These are phyloP conservation scores for Macrotus californicus DNA, from an alignment of 2,113 vertebrate species.

Conservation along the genomic window DNA sequence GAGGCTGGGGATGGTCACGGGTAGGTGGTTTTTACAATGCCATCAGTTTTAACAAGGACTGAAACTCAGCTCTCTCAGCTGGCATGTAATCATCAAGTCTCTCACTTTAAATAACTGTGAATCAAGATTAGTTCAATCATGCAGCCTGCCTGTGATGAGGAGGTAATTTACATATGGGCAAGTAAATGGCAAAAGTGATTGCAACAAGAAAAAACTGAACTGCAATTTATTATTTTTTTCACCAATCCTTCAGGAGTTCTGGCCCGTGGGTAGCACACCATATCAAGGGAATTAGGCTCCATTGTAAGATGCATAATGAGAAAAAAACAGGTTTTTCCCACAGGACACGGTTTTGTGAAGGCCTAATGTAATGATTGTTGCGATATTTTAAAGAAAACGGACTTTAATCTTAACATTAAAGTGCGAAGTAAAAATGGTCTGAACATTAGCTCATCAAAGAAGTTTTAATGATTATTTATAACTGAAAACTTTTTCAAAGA, in stretches of 20 bases:
- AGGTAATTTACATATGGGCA: constrained; percentile 47
- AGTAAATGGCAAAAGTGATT: constrained; percentile 42
- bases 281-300: background rate
- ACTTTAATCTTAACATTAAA: constrained; percentile 31
- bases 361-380: background rate
- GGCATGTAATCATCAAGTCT: background rate
- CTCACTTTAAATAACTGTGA: constrained; percentile 23
- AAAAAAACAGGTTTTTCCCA: constrained; percentile 18
- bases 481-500: constrained; percentile 1
- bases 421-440: background rate
- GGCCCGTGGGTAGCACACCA: background rate
- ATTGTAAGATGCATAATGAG: background rate
- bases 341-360: background rate
- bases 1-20: background rate
- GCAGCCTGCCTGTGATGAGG: constrained; percentile 34
- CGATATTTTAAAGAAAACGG: background rate
- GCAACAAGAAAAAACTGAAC: constrained; percentile 14
- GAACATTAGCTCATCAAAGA: background rate
- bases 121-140: constrained; percentile 37
- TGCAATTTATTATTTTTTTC: constrained; percentile 6
- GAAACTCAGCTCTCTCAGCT: background rate
- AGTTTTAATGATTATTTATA: constrained; percentile 29
- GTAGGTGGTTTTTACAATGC: background rate
- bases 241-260: background rate
- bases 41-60: background rate